Percentiles rank a stretch among this genome's conserved stretches.
These are phyloP conservation scores for Galbula dea DNA, from an alignment of 2,113 vertebrate genomes.

Conservation along the genomic window DNA sequence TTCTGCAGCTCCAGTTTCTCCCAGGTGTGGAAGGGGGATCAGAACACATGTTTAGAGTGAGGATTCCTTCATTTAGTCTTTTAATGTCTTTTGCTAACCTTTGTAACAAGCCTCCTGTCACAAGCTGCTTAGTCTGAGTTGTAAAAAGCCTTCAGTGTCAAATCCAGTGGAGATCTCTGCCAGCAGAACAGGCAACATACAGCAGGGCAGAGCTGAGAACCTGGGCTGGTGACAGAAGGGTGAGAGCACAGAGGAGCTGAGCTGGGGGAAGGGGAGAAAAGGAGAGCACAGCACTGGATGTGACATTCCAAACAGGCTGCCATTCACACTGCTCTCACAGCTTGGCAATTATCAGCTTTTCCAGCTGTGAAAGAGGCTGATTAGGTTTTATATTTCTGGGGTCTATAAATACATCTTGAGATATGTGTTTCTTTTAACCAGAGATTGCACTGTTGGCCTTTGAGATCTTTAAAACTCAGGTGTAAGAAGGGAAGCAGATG, in stretches of 20 bases:
- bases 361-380: constrained; percentile 66
- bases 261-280: constrained; percentile 6
- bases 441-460: constrained; percentile 42
- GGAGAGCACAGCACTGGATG: constrained; percentile 32
- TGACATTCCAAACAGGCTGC: constrained; percentile 42
- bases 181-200: neutral
- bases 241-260: neutral
- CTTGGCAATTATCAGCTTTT: constrained; percentile 68
- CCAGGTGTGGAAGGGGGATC: neutral
- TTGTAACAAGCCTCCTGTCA: neutral
- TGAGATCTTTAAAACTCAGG: constrained; percentile 64
- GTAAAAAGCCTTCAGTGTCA: neutral
- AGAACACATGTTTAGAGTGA: neutral
- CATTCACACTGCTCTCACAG: constrained; percentile 50
- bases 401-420: constrained; percentile 57
- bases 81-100: neutral
- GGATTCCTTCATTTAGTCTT: neutral
- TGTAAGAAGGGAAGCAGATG: constrained; percentile 54
- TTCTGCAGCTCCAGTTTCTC: neutral
- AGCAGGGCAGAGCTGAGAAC: neutral
- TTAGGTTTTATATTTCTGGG: constrained; percentile 63
- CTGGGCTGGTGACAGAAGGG: neutral
- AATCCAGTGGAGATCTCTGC: neutral
- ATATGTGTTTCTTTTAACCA: constrained; percentile 10
- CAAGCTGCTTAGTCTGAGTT: neutral